phyloP scores from a whole-genome alignment of 2,888 invertebrate genomes.

The Platycheirus albimanus region DNA sequence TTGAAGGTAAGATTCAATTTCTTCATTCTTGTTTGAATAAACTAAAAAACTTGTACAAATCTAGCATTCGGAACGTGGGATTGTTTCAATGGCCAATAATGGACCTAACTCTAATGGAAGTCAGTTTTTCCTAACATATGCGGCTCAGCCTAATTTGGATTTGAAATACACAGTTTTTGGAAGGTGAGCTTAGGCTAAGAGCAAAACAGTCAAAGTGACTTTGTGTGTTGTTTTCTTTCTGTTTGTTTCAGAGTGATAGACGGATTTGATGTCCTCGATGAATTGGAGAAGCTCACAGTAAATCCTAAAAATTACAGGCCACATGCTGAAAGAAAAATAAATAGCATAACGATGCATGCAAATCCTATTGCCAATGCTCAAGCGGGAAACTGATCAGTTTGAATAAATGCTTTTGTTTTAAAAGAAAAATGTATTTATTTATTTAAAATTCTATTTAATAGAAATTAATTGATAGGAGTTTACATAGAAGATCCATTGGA shows the following conservation, averaged over 20 bases:
- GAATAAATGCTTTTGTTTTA: slow-evolving; percentile 18
- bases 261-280: slow-evolving; percentile 97
- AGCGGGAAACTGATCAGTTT: slow-evolving; percentile 43
- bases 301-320: slow-evolving; percentile 97
- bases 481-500: too few species aligned
- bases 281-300: slow-evolving; percentile 96
- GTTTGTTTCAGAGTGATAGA: slow-evolving; percentile 94
- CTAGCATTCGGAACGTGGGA: slow-evolving; percentile 91
- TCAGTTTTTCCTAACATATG: slow-evolving; percentile 98
- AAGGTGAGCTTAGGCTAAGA: slow-evolving; percentile 85
- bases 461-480: too few species aligned
- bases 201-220: background rate
- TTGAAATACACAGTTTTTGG: slow-evolving; percentile 98
- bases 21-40: too few species aligned
- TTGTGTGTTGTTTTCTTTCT: too few species aligned
- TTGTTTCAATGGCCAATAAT: slow-evolving; percentile 99
- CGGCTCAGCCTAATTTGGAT: slow-evolving; percentile 96
- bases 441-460: too few species aligned
- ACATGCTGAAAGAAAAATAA: slow-evolving; percentile 92
- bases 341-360: slow-evolving; percentile 97
- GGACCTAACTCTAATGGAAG: slow-evolving; percentile 99
- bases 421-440: background rate
- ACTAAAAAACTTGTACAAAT: too few species aligned
- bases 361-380: slow-evolving; percentile 93
- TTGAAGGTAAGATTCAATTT: slow-evolving; percentile 87